Conservation (phyloP, 1,140 invertebrate genomes). For the Homalodisca vitripennis region DNA sequence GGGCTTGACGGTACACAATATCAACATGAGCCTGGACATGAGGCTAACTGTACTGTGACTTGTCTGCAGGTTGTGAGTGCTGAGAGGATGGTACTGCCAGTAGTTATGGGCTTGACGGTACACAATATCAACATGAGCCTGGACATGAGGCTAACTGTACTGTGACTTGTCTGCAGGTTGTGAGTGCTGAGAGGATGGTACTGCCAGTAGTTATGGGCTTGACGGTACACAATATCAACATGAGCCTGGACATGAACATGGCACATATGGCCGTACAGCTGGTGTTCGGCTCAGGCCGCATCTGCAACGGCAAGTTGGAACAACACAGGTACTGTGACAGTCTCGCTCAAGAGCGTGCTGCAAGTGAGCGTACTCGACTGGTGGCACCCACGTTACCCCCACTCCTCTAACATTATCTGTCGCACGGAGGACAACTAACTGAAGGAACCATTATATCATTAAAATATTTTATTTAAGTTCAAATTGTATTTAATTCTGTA, state of each 20-base stretch:
- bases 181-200: constrained; percentile 54
- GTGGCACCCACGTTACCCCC: constrained; percentile 72
- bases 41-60: too few relatives aligned
- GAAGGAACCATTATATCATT: too few relatives aligned
- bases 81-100: too few relatives aligned
- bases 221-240: constrained; percentile 57
- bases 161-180: constrained; percentile 53
- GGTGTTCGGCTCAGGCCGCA: constrained; percentile 55
- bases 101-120: too few relatives aligned
- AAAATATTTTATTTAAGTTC: too few relatives aligned
- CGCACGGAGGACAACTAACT: background rate
- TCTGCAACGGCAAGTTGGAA: constrained; percentile 38
- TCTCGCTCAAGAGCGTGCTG: constrained; percentile 62
- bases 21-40: too few relatives aligned
- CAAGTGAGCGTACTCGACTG: constrained; percentile 63
- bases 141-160: too few relatives aligned
- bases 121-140: too few relatives aligned
- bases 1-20: too few relatives aligned
- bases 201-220: constrained; percentile 62
- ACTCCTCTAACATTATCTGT: constrained; percentile 45
- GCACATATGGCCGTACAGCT: constrained; percentile 52
- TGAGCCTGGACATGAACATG: constrained; percentile 1
- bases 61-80: too few relatives aligned
- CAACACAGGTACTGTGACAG: constrained; percentile 40
- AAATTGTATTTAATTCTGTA: too few relatives aligned